Evolutionary conservation across 2,113 vertebrate genomes (phyloP), one percentile per base, ranked within the genome.

Genomic region (Dromas ardeola): DNA sequence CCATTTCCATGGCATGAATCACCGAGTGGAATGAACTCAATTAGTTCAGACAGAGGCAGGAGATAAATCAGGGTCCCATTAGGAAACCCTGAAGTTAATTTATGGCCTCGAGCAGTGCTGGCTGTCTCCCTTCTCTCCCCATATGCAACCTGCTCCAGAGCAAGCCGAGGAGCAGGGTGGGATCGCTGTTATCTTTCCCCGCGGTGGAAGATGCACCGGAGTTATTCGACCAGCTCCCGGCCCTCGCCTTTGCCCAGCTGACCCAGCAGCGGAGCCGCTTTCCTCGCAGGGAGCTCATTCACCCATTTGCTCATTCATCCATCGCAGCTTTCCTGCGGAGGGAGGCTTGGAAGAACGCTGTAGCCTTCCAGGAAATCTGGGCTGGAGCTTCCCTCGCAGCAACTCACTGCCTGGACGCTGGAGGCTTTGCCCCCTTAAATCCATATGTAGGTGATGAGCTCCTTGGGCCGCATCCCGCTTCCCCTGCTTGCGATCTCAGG

Each of bases 31-130:
- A 97, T 95, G 98, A 98, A 98, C 97, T 98, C 98, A 98, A 98
- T 98, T 98, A 98, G 97, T 53, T 27, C 92, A 98, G 98, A 97
- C 97, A 97, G 97, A 97, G 96, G 96, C 95, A 89, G 66, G 95
- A 91, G 80, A 98, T 98, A 98, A 98, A 98, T 98, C 98, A 98
- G 65, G 94, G 87, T 93, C 97, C 98, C 97, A 98, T 98, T 98
- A 98, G 97, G 88, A 89, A 94, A 79, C 50, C 65, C 66, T 52
- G 66, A 69, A 95, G 96, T 95, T 92, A 63, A 97, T 97, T 95
- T 80, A 97, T 74, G 91, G 93, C 91, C 94, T 53, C 7, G 73
- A 94, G 93, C 73, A 22, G 71, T 4, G 4, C 71, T 81, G 74
- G 42, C 83, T 86, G 62, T 27, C 81, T 96, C 94, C 89, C 49